phyloP scores from a whole-genome alignment of 1,140 invertebrate genomes.

The Bombus waltoni region DNA sequence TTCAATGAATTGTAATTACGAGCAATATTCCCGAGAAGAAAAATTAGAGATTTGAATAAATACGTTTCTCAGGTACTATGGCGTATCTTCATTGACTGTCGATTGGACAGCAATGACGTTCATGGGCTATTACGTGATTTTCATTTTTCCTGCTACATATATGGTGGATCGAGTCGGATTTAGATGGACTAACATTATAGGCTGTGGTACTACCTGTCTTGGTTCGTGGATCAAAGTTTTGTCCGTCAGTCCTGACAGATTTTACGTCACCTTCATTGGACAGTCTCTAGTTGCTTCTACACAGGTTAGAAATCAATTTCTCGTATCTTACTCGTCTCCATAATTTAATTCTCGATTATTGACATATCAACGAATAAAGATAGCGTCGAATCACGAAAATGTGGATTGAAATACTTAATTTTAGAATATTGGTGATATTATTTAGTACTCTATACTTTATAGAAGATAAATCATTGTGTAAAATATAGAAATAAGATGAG shows the following conservation, averaged over 20 bases:
- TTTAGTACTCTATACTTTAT: neutral
- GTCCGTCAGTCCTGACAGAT: slow-evolving; percentile 84
- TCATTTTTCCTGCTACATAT: slow-evolving; percentile 88
- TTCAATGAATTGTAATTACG: neutral
- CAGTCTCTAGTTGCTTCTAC: slow-evolving; percentile 88
- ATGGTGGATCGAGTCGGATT: slow-evolving; percentile 82
- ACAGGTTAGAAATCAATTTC: slow-evolving; percentile 76
- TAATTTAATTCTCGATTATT: neutral
- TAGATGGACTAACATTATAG: slow-evolving; percentile 78
- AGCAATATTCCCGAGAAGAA: neutral
- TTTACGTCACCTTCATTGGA: slow-evolving; percentile 86
- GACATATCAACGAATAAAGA: neutral
- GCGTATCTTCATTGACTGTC: slow-evolving; percentile 83
- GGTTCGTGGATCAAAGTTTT: slow-evolving; percentile 90
- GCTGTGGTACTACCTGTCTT: slow-evolving; percentile 79
- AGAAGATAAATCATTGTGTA: too few relatives aligned
- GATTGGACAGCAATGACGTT: slow-evolving; percentile 89
- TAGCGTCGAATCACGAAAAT: neutral
- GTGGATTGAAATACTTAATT: neutral
- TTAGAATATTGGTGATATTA: neutral
- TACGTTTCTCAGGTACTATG: slow-evolving; percentile 80
- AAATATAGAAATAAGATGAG: too few relatives aligned
- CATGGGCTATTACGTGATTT: slow-evolving; percentile 87
- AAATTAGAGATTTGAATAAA: neutral
- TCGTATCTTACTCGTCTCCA: neutral